A percentile compares a stretch with the other conserved stretches of the same genome.
Evolutionary conservation across 35 echinoderm and acorn worm species (phyloP).

Genomic region (Acanthaster planci): DNA sequence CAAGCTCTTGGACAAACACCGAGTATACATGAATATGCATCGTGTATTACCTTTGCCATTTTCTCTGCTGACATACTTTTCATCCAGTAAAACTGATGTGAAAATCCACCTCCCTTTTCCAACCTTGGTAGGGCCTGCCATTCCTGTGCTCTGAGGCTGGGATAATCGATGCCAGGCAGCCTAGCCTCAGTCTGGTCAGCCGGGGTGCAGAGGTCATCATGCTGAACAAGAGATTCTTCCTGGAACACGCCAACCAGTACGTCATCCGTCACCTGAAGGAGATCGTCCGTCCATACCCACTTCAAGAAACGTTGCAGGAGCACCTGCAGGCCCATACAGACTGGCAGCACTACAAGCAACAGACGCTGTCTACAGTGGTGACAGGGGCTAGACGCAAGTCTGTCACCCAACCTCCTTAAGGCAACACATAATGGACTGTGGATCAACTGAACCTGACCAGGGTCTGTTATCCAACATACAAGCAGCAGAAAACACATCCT

Average conservation of each 20-base stretch:
- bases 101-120: neutral
- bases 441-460: too few species aligned
- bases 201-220: constrained; percentile 65
- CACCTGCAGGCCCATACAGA: constrained; percentile 52
- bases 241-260: constrained; percentile 39
- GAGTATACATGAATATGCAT: neutral
- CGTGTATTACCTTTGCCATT: neutral
- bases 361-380: constrained; percentile 31
- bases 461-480: too few species aligned
- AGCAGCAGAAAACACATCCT: too few species aligned
- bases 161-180: neutral
- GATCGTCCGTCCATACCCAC: constrained; percentile 63
- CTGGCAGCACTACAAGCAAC: constrained; percentile 65
- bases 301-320: constrained; percentile 53
- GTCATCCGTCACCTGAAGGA: constrained; percentile 55
- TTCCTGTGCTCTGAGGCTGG: neutral
- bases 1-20: neutral
- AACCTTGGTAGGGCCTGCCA: neutral
- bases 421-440: too few species aligned
- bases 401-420: constrained; percentile 11
- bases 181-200: constrained; percentile 48
- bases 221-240: constrained; percentile 66
- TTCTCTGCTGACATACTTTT: neutral
- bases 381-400: constrained; percentile 13
- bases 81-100: neutral